Base-by-base conservation (phyloP, 2,888 invertebrate species). In the Blera fallax region DNA sequence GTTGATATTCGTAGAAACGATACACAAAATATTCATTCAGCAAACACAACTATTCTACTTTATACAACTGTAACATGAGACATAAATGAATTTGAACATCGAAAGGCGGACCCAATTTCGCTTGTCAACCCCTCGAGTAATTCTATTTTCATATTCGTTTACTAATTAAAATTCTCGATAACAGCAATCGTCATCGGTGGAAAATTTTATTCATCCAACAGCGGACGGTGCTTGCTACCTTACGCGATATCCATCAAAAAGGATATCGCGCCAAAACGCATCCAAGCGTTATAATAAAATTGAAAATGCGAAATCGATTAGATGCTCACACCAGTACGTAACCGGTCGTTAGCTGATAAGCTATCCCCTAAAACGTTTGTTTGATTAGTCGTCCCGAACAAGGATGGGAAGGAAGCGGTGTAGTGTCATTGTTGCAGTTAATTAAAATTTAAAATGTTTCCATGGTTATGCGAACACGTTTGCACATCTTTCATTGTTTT, bases 401-500 rank as follows among this genome's bases (percentile, higher is more conserved):
- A 69, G 21, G 62, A 32, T 14, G 40, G 11, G 56, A 50, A 11
- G 37, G 37, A 4, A 52, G 24, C 21, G 18, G 50, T 14, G 24
- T 40, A 54, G 5, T 48, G 54, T 24, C 16, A 72, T 78, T 78
- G 67, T 67, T 64, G 69, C 48, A 84, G 79, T 74, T 84, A 79
- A 84, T 84, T 84, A 79, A 84, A 79, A 74, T 80, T 84, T 84
- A 79, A 84, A 79, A 74, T 80, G 84, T 74, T 50, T 74, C 74
- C 16, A 64, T 64, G 73, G 73, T 64, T 79, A 69, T 54, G 50
- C 16, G 67, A 65, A 45, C 48, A 69, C 58, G 64, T 76, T 65
- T 60, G 43, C 16, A 27, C 34, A 16, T 76, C 45, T 37, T 14
- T 16, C 24, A 34, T 60, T 58, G 24, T 45, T 27, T 18, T 50